A percentile compares a stretch with the other conserved stretches of the same genome.
Evolutionary conservation across 2,113 vertebrate species (phyloP).

Genomic region (Alligator sinensis): DNA sequence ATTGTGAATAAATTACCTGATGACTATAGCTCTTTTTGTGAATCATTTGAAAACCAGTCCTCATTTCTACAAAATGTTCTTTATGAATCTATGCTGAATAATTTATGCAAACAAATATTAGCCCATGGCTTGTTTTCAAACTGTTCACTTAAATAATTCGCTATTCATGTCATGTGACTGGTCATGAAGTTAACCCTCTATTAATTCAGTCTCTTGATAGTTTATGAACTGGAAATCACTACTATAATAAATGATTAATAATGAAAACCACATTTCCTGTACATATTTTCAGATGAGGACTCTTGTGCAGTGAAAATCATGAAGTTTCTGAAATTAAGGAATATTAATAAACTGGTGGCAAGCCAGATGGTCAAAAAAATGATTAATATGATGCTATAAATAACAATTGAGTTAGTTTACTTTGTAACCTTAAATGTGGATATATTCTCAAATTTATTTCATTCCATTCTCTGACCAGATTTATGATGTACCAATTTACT

Average conservation of each 20-base stretch:
- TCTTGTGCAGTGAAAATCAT: not conserved
- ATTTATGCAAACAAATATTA: constrained; percentile 59
- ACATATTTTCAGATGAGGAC: not conserved
- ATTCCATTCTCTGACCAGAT: not conserved
- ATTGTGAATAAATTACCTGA: constrained; percentile 19
- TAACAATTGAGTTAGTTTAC: not conserved
- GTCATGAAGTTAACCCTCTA: constrained; percentile 33
- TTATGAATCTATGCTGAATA: constrained; percentile 37
- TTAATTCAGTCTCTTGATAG: constrained; percentile 4
- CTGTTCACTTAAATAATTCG: constrained; percentile 44
- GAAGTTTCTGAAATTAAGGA: not conserved
- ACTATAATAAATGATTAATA: not conserved
- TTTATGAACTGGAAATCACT: constrained; percentile 27
- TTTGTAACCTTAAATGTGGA: not conserved
- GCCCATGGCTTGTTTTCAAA: constrained; percentile 49
- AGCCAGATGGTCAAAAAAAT: not conserved
- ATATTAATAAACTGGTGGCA: not conserved
- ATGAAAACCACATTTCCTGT: not conserved
- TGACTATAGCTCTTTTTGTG: not conserved
- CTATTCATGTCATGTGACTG: constrained; percentile 37
- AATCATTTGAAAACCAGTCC: constrained; percentile 28
- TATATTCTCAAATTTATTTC: not conserved
- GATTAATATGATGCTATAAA: not conserved
- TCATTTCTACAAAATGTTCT: constrained; percentile 40
- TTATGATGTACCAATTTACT: not conserved